Conservation (phyloP, 1,140 invertebrate species). For the Conopomorpha cramerella region DNA sequence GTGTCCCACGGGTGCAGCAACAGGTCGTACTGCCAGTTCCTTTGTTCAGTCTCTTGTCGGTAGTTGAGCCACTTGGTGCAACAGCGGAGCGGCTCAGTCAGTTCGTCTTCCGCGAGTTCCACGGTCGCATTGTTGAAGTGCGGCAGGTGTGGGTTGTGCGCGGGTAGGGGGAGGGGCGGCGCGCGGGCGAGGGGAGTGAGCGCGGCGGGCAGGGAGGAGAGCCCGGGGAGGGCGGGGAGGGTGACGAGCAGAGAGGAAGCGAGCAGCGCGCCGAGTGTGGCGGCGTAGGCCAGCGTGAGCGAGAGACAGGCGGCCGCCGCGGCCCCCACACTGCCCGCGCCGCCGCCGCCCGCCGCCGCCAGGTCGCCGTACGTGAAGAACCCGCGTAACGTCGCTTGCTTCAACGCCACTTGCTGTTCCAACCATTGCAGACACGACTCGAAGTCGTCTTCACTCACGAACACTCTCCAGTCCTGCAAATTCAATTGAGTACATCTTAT, state of each 20-base stretch:
- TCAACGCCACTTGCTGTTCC: conserved; percentile 71
- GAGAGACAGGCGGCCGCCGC: conserved; percentile 65
- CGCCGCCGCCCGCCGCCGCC: conserved; percentile 62
- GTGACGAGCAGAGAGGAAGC: conserved; percentile 70
- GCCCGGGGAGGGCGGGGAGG: conserved; percentile 21
- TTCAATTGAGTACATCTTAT: too few relatives aligned
- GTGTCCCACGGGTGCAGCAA: too few relatives aligned
- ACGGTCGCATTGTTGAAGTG: neutral
- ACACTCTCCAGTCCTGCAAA: conserved; percentile 82
- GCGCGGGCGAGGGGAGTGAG: neutral
- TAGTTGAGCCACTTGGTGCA: conserved; percentile 27
- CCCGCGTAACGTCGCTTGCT: conserved; percentile 73
- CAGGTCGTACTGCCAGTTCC: conserved; percentile 21
- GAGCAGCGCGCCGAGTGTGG: conserved; percentile 71
- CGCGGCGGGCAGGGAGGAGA: conserved; percentile 10
- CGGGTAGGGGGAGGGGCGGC: conserved; percentile 3
- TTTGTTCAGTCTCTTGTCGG: conserved; percentile 8
- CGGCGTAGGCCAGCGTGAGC: conserved; percentile 72
- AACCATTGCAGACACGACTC: conserved; percentile 66
- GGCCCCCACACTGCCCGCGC: conserved; percentile 57
- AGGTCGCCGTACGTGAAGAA: conserved; percentile 89
- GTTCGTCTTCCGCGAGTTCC: conserved; percentile 7
- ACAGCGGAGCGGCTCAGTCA: conserved; percentile 7
- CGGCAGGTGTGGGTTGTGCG: neutral
- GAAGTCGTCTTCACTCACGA: conserved; percentile 76